Evolutionary conservation across 2,113 vertebrate genomes (phyloP), one percentile per base, ranked within the genome.

Genomic region (Morone chrysops): DNA sequence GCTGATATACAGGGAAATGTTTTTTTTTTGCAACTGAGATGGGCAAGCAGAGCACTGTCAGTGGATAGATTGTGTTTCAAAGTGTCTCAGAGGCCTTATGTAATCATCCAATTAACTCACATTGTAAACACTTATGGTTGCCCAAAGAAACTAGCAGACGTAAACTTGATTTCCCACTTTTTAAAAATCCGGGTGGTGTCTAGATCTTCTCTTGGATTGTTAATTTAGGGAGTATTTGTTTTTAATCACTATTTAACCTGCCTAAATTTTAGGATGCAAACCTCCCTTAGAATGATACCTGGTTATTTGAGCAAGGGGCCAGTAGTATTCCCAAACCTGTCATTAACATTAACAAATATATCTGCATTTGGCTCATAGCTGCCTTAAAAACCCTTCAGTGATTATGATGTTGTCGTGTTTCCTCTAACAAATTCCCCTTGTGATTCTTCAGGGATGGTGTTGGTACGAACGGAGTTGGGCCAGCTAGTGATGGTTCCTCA

Each of bases 401-500:
- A 8, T 36, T 5, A 2, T 56, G 18, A 11, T 22, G 25, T 47
- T n/a, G 0, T 48, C 5, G 38, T 57, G 22, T 78, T 40, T 66
- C 5, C 18, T 50, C 25, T 75, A 48, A 82, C 60, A 22, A 8
- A 50, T 92, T 61, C 76, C 38, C 59, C 38, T 16, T 72, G 59
- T 47, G 60, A 57, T 76, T 78, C 60, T 80, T 67, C 67, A 97
- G 96, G 96, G 47, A 97, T 97, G 96, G 95, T 97, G 20, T 84
- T 97, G 92, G 96, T 97, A 65, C 95, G 96, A 38, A 97, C 96
- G 0, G 97, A 97, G 61, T 84, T 96, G 20, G 96, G 96, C 1
- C 96, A 97, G 88, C 93, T 97, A 14, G 96, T 97, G 11, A 96
- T 97, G 96, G 96, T 96, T 87, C 96, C 96, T 31, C 96, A 97